Base-by-base conservation (phyloP, 2,113 vertebrate species). In the Tetrax tetrax region DNA sequence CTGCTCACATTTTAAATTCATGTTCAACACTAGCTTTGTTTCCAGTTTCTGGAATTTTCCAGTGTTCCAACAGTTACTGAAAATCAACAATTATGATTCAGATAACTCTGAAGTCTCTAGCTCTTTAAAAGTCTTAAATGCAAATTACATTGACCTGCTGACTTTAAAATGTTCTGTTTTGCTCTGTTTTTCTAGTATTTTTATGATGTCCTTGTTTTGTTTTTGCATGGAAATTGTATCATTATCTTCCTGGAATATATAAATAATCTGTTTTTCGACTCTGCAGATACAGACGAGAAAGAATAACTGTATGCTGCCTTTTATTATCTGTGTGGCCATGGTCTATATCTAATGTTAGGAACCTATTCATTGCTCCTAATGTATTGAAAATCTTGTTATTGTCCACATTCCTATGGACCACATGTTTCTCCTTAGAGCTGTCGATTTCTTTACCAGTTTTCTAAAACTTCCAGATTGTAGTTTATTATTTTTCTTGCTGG, bases 381-480 rank as follows among this genome's bases (percentile, higher is more conserved):
- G 4, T 14, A 48, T 45, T 5, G 53, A 57, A 89, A 91, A 81
- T 57, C 13, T 74, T 27, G 6, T 70, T 65, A 16, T 75, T 69
- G 6, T 56, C 12, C 21, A 45, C 53, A 14, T 54, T 20, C 4
- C 6, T 51, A n/a, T 0, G 2, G 18, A 43, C 1, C 4, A 37
- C 1, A 38, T 14, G 45, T 53, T 57, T 50, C 7, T 77, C 6
- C 17, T 41, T 24, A n/a, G 22, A 37, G 12, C 3, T 41, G 20
- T 35, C 56, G 13, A 24, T 61, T 88, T 53, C 31, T 54, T 71
- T 43, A 71, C 2, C 11, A 47, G 4, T 50, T 80, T 69, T 50
- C 31, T 35, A 17, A 60, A 37, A 2, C 81, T 47, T 59, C 10
- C n/a, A 83, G 25, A 24, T 78, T 83, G 80, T 41, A 72, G 2